Evolutionary conservation across 1,140 invertebrate genomes (phyloP).

Genomic region (Drosophila lowei): DNA sequence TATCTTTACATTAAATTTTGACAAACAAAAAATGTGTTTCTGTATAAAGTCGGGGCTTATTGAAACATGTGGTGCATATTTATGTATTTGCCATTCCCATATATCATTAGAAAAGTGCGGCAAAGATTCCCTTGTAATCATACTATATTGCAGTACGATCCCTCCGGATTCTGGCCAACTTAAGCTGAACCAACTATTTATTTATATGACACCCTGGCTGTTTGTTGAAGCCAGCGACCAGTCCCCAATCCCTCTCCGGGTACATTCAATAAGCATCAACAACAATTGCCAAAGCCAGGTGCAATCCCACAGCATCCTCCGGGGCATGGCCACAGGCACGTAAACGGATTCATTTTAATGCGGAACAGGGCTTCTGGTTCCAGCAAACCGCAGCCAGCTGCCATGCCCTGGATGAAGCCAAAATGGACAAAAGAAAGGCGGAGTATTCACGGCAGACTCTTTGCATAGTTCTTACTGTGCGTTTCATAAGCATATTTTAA

Average conservation of each 20-base stretch:
- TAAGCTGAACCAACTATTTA: not conserved
- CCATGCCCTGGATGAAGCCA: conserved; percentile 19
- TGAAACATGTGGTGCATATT: too few species aligned
- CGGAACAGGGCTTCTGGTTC: conserved; percentile 27
- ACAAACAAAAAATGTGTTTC: too few species aligned
- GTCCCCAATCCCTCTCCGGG: conserved; percentile 7
- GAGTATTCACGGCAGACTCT: conserved; percentile 18
- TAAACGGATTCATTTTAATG: conserved; percentile 72
- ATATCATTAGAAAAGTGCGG: too few species aligned
- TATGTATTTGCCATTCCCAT: too few species aligned
- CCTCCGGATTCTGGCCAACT: not conserved
- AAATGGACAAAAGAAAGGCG: conserved; percentile 48
- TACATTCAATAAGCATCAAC: conserved; percentile 57
- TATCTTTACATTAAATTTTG: too few species aligned
- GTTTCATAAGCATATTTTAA: too few species aligned
- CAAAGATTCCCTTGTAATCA: too few species aligned
- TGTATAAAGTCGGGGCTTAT: too few species aligned
- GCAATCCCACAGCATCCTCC: conserved; percentile 24
- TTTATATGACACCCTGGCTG: not conserved
- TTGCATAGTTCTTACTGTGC: conserved; percentile 25
- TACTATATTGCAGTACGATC: too few species aligned
- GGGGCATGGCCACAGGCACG: conserved; percentile 42
- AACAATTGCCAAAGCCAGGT: conserved; percentile 41
- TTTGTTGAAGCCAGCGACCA: not conserved
- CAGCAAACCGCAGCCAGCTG: conserved; percentile 4